Base-by-base conservation (phyloP, 92 coral and sea anemone species). In the Heliopora coerulea region DNA sequence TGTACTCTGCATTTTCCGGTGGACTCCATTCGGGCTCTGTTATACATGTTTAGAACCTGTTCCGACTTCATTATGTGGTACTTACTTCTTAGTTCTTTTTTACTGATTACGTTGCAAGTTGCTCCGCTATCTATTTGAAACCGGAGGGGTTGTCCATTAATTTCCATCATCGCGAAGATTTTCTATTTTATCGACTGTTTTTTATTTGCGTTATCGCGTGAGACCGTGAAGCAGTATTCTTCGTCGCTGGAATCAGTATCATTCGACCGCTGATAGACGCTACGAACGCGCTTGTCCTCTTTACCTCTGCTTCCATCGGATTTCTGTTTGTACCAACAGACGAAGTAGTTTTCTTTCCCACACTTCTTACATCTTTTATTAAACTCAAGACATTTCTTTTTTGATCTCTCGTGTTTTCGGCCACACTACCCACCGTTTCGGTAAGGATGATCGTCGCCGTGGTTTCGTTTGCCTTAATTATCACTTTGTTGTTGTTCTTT, bases 51-150 rank as follows among this genome's bases (percentile, higher is more conserved):
- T n/a, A 77, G 73, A 0, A 78, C 59, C 20, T 65, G 46, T 19
- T 57, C 15, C 48, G 33, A 24, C 3, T 42, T 40, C 23, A 34
- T 33, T 18, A 17, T 49, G 24, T 21, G 48, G 50, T 8, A 77
- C 5, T 33, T 62, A 21, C 18, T 48, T 13, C 46, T 23, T 62
- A 35, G 26, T 31, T 42, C 69, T 46, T 59, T 48, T 62, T 46
- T 48, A 23, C 59, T 30, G 58, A 59, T 62, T 15, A 29, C 81
- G 4, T 62, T 42, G 29, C 72, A 76, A 31, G 81, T 76, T 62
- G 73, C 81, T 3, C 81, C 81, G n/a, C 81, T 76, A 72, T 76
- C 81, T 26, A 76, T 68, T 49, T 76, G 81, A 76, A 74, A 76
- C 40, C 81, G 81, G 61, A 76, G 54, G 39, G 67, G 54, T 3